These are phyloP conservation scores for Anagyrus pseudococci DNA, from an alignment of 2,888 invertebrate species.

Conservation along the genomic window DNA sequence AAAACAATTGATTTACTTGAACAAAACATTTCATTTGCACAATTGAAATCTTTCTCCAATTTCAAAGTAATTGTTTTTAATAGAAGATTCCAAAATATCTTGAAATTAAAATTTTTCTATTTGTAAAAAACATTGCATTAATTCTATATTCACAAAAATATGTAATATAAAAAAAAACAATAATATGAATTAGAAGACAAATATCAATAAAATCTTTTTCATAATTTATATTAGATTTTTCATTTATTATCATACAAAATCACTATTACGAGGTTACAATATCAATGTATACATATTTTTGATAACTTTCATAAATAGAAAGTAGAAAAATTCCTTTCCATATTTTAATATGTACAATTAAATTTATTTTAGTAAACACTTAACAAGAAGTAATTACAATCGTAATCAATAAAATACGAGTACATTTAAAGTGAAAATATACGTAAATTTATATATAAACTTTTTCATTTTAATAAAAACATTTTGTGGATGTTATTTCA, in stretches of 20 bases:
- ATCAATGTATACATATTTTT: neutral
- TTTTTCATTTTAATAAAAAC: no score
- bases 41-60: no score
- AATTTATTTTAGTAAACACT: conserved; percentile 26
- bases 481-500: no score
- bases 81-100: no score
- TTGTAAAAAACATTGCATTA: no score
- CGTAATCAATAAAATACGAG: no score
- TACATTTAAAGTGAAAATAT: no score
- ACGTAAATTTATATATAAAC: no score
- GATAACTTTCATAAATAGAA: conserved; percentile 32
- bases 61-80: no score
- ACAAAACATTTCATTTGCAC: neutral
- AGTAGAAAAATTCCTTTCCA: conserved; percentile 26
- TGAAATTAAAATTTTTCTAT: no score
- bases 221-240: conserved; percentile 4
- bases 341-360: conserved; percentile 33
- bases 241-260: conserved; percentile 31
- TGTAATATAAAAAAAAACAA: conserved; percentile 1
- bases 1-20: no score
- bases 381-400: conserved; percentile 28
- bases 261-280: conserved; percentile 20
- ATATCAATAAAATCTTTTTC: neutral
- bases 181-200: neutral
- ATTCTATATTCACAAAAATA: no score